Evolutionary conservation across 2,113 vertebrate genomes (phyloP).

Genomic region (Saguinus midas): DNA sequence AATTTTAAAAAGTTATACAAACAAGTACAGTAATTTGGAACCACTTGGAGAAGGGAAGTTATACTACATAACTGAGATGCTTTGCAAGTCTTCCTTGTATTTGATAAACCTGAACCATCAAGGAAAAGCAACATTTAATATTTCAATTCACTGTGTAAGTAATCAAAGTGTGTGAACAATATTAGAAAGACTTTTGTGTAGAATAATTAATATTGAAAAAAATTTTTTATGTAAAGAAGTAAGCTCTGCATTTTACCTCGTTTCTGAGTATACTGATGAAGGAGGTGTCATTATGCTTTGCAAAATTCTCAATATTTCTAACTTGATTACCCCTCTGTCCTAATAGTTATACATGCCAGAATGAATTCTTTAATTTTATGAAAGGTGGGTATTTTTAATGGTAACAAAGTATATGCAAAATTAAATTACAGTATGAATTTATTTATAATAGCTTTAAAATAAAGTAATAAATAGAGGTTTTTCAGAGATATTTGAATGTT

Average conservation of each 20-base stretch:
- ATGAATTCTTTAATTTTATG: background rate
- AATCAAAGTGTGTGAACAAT: background rate
- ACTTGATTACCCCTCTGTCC: background rate
- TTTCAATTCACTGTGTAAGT: background rate
- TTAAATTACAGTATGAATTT: background rate
- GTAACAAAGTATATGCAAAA: background rate
- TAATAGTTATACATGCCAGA: background rate
- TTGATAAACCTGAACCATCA: background rate
- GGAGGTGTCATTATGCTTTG: background rate
- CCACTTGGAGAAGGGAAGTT: background rate
- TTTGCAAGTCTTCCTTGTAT: background rate
- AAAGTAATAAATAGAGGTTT: background rate
- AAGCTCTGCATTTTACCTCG: background rate
- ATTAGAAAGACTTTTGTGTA: background rate
- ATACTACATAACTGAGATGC: background rate
- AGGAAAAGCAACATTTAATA: conserved; percentile 7
- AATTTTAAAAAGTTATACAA: background rate
- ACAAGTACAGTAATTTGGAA: background rate
- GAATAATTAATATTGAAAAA: conserved; percentile 22
- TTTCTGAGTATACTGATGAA: too few relatives aligned
- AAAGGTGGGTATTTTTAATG: background rate
- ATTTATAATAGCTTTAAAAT: conserved; percentile 1
- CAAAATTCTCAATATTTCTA: background rate
- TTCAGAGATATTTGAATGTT: background rate
- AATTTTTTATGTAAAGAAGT: background rate